Conservation (phyloP, 2,888 invertebrate genomes). For the Apocheima hispidaria region DNA sequence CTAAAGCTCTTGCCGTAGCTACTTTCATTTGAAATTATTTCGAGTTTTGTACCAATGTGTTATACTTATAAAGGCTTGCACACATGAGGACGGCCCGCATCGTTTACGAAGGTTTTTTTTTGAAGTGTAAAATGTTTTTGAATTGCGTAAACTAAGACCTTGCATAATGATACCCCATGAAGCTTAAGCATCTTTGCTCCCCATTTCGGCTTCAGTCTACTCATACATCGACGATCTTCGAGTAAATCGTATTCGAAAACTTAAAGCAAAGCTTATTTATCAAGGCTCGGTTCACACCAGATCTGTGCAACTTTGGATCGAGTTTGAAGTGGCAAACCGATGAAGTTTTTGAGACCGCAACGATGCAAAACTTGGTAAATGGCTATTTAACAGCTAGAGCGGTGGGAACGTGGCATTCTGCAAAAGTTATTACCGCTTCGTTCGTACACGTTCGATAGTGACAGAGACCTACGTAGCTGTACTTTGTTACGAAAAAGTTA, state of each 20-base stretch:
- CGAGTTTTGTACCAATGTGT: too few species aligned
- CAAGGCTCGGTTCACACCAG: not conserved
- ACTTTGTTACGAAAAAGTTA: not conserved
- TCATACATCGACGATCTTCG: not conserved
- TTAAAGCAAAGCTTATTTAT: not conserved
- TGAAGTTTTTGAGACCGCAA: slow-evolving; percentile 6
- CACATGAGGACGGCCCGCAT: too few species aligned
- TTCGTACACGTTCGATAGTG: not conserved
- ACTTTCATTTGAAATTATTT: too few species aligned
- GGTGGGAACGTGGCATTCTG: not conserved
- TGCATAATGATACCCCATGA: too few species aligned
- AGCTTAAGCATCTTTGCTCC: too few species aligned
- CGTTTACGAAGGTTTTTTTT: too few species aligned
- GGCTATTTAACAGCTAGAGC: slow-evolving; percentile 12
- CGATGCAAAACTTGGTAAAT: slow-evolving; percentile 15
- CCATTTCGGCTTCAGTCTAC: too few species aligned
- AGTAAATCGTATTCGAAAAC: not conserved
- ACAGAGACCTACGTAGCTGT: not conserved
- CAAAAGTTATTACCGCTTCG: slow-evolving; percentile 9
- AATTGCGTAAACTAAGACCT: too few species aligned
- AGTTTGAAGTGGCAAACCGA: slow-evolving; percentile 4
- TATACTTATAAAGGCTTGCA: too few species aligned
- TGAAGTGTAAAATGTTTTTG: too few species aligned
- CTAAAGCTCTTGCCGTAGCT: too few species aligned
- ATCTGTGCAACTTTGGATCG: not conserved